Evolutionary conservation across 2,797 vertebrate species (phyloP), one percentile per base, ranked within the genome.

Genomic region (Sebastes trivittatus): DNA sequence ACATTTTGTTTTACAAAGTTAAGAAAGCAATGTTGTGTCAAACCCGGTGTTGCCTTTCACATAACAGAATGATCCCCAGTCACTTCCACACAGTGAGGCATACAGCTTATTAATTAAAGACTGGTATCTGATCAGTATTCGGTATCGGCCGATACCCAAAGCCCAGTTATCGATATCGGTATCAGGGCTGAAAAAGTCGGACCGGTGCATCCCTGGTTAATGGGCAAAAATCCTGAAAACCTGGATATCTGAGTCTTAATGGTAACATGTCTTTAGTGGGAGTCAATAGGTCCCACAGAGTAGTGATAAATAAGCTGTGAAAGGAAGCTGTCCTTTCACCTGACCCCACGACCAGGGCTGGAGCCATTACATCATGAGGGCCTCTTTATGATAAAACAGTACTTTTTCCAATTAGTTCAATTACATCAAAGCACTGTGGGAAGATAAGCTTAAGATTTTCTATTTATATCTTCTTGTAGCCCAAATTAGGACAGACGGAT

Each of bases 261-360:
- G 36, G 22, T 61, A 59, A 63, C 62, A 66, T 52, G 66, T 58
- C 14, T 66, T 75, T 23, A 61, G 55, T 46, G 52, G 54, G 78
- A 82, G 52, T 73, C 54, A 85, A 78, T 27, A 60, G 34, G 60
- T 74, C 71, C 16, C 68, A 72, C 66, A 73, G 20, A 77, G 42
- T 34, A 73, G 38, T 46, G 58, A 86, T 61, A 82, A 84, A 83
- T 75, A 85, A 16, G 56, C 32, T 66, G 56, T 77, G 34, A 72
- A 81, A 76, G 42, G 73, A 83, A 70, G 34, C 27, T 14, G 58
- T 75, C 52, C 72, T 80, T 49, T 86, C 59, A 81, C 77, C 72
- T 81, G 62, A 73, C 59, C 64, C 56, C 27, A 55, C 63, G 14
- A 74, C 56, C 42, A 68, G 80, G 11, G 62, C 58, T 22, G 6